phyloP scores from a whole-genome alignment of 2,888 invertebrate species.

The Micoletzkya japonica region DNA sequence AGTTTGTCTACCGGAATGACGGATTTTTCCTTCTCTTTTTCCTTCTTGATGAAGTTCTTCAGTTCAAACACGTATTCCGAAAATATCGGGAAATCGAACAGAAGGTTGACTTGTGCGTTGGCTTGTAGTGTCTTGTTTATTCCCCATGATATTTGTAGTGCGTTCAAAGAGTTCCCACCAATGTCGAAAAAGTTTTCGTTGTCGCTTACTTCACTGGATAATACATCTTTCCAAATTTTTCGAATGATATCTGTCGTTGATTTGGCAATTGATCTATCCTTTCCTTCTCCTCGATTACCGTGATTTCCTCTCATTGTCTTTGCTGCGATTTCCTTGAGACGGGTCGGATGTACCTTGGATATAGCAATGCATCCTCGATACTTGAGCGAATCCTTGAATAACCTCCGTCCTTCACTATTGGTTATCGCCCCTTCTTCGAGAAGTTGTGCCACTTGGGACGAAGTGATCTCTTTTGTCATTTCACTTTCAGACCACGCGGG shows the following conservation, averaged over 20 bases:
- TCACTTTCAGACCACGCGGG: constrained; percentile 36
- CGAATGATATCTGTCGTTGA: constrained; percentile 24
- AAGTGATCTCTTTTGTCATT: constrained; percentile 30
- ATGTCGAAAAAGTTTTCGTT: constrained; percentile 48
- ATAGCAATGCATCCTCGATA: constrained; percentile 15
- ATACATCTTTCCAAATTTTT: constrained; percentile 27
- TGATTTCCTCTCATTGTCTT: constrained; percentile 12
- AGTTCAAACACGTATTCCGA: constrained; percentile 29
- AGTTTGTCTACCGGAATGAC: constrained; percentile 2
- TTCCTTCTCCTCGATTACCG: background rate
- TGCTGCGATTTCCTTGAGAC: constrained; percentile 5
- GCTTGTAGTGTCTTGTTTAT: constrained; percentile 36
- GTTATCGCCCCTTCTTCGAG: constrained; percentile 20
- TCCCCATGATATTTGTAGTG: constrained; percentile 54
- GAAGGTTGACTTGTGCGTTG: constrained; percentile 34
- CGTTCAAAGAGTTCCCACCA: constrained; percentile 59
- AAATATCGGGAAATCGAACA: constrained; percentile 48
- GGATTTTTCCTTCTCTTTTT: constrained; percentile 6
- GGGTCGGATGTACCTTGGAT: constrained; percentile 16
- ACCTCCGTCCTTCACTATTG: background rate
- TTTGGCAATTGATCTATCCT: too few relatives aligned
- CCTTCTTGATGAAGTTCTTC: background rate
- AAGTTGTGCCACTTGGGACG: background rate
- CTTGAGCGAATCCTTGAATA: constrained; percentile 24
- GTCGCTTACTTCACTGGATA: constrained; percentile 25